Evolutionary conservation across 1,140 invertebrate species (phyloP), one percentile per base, ranked within the genome.

Genomic region (Magallana gigas): DNA sequence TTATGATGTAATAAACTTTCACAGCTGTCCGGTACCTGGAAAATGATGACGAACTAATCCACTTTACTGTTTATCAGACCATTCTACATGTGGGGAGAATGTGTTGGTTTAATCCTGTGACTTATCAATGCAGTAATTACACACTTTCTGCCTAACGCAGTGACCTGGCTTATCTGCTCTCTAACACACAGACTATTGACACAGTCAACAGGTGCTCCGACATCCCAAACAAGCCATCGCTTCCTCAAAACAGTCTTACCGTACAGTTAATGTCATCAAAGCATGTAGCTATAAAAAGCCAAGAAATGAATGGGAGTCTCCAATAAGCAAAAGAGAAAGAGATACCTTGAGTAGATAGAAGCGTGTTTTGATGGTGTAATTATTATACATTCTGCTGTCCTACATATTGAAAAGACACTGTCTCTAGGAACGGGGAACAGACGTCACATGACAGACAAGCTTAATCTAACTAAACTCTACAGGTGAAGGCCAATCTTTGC

Each of bases 261-360:
- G 68, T 29, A 29, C 23, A 29, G 18, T 36, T 12, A 23, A 29
- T 76, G 36, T 71, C 7, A n/a, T 12, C 23, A 11, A 12, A 6
- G 8, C 23, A 36, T 9, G 7, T 48, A 48, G 36, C 36, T 2
- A 48, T 48, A 48, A 48, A 48, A 48, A 48, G 36, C 36, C 36
- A 5, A 48, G 36, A 48, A 48, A 48, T 48, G 5, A 5, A 48
- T 48, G 5, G 36, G 36, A 48, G 36, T 48, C 68, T 29, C 5
- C 8, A 36, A 29, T 18, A 48, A 12, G 14, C 5, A 36, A 12
- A 76, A 29, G 36, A 76, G 18, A 29, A 76, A 76, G 18, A 76
- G 18, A 48, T 76, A 76, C 68, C 68, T 76, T 76, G 1, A 76
- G 68, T 12, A 76, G 68, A 76, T 76, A 76, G 68, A 76, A 76